These are phyloP conservation scores for Heterochromis multidens DNA, from an alignment of 2,113 vertebrate genomes.

Conservation along the genomic window DNA sequence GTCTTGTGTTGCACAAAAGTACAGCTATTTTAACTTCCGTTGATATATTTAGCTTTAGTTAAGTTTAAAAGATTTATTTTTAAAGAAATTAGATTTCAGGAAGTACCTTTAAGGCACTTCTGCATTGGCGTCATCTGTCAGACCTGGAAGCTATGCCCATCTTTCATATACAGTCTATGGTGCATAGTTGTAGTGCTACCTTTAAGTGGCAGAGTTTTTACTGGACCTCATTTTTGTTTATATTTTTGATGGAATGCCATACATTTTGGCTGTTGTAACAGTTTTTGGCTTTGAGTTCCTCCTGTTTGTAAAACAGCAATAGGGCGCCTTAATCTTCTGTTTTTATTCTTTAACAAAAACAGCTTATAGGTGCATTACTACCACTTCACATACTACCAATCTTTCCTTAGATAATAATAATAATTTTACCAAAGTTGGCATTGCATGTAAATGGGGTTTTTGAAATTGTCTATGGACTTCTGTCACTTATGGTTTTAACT, in stretches of 20 bases:
- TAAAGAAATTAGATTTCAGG: neutral
- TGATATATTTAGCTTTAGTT: neutral
- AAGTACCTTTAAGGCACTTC: neutral
- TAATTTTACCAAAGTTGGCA: neutral
- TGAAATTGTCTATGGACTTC: no score
- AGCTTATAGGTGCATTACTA: neutral
- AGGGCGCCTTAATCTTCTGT: neutral
- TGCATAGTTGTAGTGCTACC: neutral
- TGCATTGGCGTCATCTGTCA: no score
- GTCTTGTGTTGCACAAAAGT: neutral
- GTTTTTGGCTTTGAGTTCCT: neutral
- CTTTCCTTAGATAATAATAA: neutral
- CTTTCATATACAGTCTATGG: neutral
- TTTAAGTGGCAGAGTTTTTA: neutral
- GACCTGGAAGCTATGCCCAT: no score
- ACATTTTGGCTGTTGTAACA: neutral
- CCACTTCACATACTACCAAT: neutral
- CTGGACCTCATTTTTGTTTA: neutral
- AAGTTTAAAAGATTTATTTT: neutral
- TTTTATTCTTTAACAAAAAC: neutral
- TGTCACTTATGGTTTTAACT: no score
- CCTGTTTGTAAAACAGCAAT: neutral
- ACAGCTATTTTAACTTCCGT: neutral
- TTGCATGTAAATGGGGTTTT: no score
- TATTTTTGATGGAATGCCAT: neutral